Conservation (phyloP, 2,888 invertebrate species). For the Scelioninae gen. 1 region DNA sequence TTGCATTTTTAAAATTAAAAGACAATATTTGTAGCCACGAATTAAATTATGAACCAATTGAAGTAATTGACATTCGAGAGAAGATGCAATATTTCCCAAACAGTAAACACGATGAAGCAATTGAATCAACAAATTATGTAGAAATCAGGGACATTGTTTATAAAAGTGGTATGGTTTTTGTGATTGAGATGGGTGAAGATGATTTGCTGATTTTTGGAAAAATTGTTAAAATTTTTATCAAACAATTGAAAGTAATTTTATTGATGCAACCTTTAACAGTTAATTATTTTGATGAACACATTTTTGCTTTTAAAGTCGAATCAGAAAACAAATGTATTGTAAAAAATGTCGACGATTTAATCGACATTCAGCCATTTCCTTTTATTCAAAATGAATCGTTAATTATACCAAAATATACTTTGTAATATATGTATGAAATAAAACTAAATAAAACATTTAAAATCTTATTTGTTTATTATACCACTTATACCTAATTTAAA, state of each 20-base stretch:
- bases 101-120: neutral
- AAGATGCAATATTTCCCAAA: slow-evolving; percentile 39
- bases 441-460: no score
- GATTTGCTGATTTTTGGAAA: slow-evolving; percentile 24
- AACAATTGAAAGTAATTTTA: slow-evolving; percentile 5
- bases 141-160: slow-evolving; percentile 17
- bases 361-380: slow-evolving; percentile 15
- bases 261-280: slow-evolving; percentile 24
- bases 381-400: slow-evolving; percentile 23
- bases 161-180: slow-evolving; percentile 30
- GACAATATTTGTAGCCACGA: slow-evolving; percentile 16
- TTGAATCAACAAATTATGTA: slow-evolving; percentile 12
- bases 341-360: slow-evolving; percentile 28
- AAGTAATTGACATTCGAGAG: slow-evolving; percentile 28
- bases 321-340: neutral
- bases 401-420: slow-evolving; percentile 26
- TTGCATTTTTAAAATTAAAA: slow-evolving; percentile 35
- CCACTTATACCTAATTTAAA: no score
- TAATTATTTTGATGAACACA: slow-evolving; percentile 28
- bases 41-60: slow-evolving; percentile 10
- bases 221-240: slow-evolving; percentile 28
- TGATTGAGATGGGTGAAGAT: slow-evolving; percentile 17
- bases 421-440: slow-evolving; percentile 5
- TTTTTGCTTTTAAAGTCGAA: slow-evolving; percentile 32
- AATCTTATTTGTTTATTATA: no score